These are phyloP conservation scores for Eretmocerus hayati DNA, from an alignment of 2,888 invertebrate genomes.

Conservation along the genomic window DNA sequence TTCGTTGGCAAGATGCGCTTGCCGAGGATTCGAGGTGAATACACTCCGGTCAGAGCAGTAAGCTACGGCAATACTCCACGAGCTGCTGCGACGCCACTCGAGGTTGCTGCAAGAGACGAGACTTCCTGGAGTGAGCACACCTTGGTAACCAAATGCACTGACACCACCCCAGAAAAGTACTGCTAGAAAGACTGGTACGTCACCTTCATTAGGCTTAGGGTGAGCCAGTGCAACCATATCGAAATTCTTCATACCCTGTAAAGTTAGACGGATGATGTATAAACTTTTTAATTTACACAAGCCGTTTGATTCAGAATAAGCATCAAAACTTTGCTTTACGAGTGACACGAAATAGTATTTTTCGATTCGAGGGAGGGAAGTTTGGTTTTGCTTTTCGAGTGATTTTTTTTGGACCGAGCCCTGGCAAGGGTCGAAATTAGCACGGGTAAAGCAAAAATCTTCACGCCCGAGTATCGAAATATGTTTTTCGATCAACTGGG, in stretches of 20 bases:
- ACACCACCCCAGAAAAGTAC: conserved; percentile 47
- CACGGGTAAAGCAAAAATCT: too few relatives aligned
- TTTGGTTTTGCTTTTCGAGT: too few relatives aligned
- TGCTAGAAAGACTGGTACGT: conserved; percentile 43
- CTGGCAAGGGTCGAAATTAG: too few relatives aligned
- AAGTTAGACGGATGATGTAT: too few relatives aligned
- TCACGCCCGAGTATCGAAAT: too few relatives aligned
- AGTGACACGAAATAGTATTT: too few relatives aligned
- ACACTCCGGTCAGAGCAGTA: conserved; percentile 57
- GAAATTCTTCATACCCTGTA: conserved; percentile 43
- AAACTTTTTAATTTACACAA: too few relatives aligned
- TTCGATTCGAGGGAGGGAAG: too few relatives aligned
- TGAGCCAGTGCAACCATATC: conserved; percentile 37
- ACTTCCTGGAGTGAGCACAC: conserved; percentile 54
- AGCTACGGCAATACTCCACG: conserved; percentile 52
- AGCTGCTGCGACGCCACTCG: conserved; percentile 52
- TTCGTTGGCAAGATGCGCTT: conserved; percentile 47
- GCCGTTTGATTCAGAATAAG: too few relatives aligned
- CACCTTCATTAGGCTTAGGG: conserved; percentile 24
- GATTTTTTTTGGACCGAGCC: too few relatives aligned
- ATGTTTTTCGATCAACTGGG: too few relatives aligned
- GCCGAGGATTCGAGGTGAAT: conserved; percentile 58
- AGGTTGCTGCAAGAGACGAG: conserved; percentile 59
- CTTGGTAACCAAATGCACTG: conserved; percentile 48
- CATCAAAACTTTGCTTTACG: too few relatives aligned